Percentiles rank a stretch among this genome's conserved stretches.
Conservation (phyloP, 2,888 invertebrate genomes). For the Drosophila meridiana region DNA sequence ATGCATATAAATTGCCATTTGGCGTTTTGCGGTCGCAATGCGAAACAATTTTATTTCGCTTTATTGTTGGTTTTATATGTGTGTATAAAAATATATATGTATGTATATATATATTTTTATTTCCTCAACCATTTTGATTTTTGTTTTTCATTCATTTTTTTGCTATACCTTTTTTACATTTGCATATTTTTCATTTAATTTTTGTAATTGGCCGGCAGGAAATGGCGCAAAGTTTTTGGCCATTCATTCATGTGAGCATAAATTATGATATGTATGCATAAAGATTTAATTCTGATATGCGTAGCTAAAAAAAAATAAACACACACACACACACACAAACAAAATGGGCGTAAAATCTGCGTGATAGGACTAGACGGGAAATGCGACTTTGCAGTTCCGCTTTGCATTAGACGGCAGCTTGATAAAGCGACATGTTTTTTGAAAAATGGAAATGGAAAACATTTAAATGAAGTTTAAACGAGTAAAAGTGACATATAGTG, state of each 20-base stretch:
- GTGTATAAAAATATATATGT: not conserved
- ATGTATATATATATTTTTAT: not conserved
- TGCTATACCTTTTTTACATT: constrained; percentile 31
- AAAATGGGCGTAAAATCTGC: not conserved
- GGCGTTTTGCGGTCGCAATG: constrained; percentile 59
- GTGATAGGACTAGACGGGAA: constrained; percentile 8
- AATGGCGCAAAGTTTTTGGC: constrained; percentile 42
- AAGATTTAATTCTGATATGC: constrained; percentile 39
- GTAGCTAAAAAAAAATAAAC: constrained; percentile 3
- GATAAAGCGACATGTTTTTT: not conserved
- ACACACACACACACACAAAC: too few relatives aligned
- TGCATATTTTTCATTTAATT: constrained; percentile 70
- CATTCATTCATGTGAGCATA: constrained; percentile 39
- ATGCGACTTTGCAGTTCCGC: constrained; percentile 33
- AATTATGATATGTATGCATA: constrained; percentile 44
- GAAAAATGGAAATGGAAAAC: not conserved
- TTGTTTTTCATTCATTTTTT: not conserved
- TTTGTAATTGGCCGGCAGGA: constrained; percentile 58
- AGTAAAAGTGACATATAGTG: not conserved
- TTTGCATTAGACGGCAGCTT: constrained; percentile 20
- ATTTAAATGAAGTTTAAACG: not conserved
- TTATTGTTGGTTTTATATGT: constrained; percentile 10
- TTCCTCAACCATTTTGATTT: constrained; percentile 6
- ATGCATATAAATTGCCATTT: constrained; percentile 70
- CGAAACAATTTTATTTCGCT: constrained; percentile 29